phyloP scores from a whole-genome alignment of 1,140 invertebrate species.

The Matsumurasca onukii region DNA sequence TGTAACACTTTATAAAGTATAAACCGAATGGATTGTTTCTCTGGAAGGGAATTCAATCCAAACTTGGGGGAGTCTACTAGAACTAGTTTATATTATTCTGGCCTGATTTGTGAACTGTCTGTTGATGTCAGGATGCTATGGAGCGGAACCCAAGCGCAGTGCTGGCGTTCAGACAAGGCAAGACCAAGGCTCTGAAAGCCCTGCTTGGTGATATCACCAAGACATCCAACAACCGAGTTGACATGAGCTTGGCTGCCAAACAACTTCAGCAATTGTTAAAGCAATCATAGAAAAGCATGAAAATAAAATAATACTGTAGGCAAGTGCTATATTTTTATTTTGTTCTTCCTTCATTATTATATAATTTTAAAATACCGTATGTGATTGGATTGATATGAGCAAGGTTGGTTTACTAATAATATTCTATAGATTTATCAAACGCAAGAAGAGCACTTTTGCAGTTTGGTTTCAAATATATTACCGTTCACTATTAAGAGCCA shows the following conservation, averaged over 20 bases:
- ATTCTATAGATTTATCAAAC: too few relatives aligned
- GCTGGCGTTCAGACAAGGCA: slow-evolving; percentile 65
- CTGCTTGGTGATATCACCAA: slow-evolving; percentile 61
- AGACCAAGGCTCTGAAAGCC: slow-evolving; percentile 63
- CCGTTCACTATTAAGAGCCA: too few relatives aligned
- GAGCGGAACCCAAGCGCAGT: slow-evolving; percentile 67
- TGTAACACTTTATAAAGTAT: too few relatives aligned
- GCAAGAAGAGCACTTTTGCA: too few relatives aligned
- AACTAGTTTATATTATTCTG: too few relatives aligned
- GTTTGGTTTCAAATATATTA: too few relatives aligned
- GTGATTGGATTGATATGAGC: not conserved
- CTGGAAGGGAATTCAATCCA: too few relatives aligned
- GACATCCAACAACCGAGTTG: slow-evolving; percentile 59
- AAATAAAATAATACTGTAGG: not conserved
- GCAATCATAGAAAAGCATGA: not conserved
- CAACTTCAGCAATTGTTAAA: slow-evolving; percentile 8
- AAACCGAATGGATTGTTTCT: too few relatives aligned
- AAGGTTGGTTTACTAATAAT: not conserved
- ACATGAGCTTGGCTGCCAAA: slow-evolving; percentile 55
- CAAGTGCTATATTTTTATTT: not conserved
- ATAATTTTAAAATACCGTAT: not conserved
- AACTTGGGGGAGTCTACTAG: too few relatives aligned
- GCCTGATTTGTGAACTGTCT: too few relatives aligned
- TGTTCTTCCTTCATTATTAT: not conserved
- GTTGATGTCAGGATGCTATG: too few relatives aligned